Evolutionary conservation across 1,140 invertebrate genomes (phyloP).

Genomic region (Nymphalis io): DNA sequence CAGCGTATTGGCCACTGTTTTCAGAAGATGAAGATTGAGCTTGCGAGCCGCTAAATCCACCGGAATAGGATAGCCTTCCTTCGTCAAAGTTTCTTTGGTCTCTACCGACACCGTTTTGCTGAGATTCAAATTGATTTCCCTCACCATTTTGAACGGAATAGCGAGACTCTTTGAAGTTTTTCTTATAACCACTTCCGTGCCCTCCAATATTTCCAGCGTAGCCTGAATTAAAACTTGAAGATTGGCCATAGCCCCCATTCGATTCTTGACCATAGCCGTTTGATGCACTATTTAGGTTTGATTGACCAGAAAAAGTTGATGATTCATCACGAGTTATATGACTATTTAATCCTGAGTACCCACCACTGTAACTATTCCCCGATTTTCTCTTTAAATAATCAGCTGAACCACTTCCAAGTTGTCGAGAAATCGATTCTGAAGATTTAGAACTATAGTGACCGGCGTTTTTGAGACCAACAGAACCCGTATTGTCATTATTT

Average conservation of each 20-base stretch:
- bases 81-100: background rate
- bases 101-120: background rate
- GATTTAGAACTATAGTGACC: conserved; percentile 6
- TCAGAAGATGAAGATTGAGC: conserved; percentile 19
- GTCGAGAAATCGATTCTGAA: background rate
- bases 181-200: background rate
- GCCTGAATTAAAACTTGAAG: background rate
- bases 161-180: background rate
- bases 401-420: background rate
- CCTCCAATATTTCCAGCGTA: background rate
- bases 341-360: background rate
- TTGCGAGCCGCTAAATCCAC: background rate
- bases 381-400: background rate
- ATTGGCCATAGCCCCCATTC: background rate
- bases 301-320: conserved; percentile 11
- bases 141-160: background rate
- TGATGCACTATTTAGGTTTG: background rate
- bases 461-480: conserved; percentile 10
- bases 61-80: background rate
- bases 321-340: conserved; percentile 4
- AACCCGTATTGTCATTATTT: conserved; percentile 7
- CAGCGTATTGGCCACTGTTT: background rate
- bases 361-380: background rate
- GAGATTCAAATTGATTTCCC: background rate
- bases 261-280: background rate